Conservation (phyloP, 1,140 invertebrate species). For the Drosophila hydei region DNA sequence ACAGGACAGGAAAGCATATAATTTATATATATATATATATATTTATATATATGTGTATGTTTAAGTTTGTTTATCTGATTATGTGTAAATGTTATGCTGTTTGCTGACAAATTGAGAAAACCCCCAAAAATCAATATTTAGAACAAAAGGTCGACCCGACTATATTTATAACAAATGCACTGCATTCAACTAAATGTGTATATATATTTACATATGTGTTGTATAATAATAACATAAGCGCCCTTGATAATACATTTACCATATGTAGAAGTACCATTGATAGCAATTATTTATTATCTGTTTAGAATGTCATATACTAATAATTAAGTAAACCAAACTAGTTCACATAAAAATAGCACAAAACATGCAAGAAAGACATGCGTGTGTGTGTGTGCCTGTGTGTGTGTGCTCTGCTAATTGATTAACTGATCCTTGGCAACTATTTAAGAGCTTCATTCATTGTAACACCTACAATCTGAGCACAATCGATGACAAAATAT, state of each 20-base stretch:
- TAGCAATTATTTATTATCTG: conserved; percentile 29
- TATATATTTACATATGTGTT: neutral
- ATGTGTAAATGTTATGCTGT: conserved; percentile 6
- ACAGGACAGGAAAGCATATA: too few relatives aligned
- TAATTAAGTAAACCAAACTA: conserved; percentile 21
- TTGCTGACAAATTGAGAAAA: conserved; percentile 10
- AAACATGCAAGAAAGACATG: neutral
- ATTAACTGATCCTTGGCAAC: conserved; percentile 19
- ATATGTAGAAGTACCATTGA: conserved; percentile 10
- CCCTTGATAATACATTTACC: conserved; percentile 17
- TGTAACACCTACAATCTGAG: too few relatives aligned
- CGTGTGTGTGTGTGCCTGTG: conserved; percentile 5
- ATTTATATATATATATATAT: neutral
- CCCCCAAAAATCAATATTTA: conserved; percentile 18
- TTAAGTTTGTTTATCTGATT: conserved; percentile 1
- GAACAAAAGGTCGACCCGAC: too few relatives aligned
- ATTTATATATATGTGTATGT: neutral
- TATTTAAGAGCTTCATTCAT: neutral
- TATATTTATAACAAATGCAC: conserved; percentile 17
- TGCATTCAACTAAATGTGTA: neutral
- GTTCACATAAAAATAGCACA: conserved; percentile 7
- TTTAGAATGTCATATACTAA: conserved; percentile 35
- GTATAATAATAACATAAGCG: conserved; percentile 9
- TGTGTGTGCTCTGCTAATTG: conserved; percentile 19
- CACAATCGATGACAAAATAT: too few relatives aligned